These are phyloP conservation scores for Tetramorium bicarinatum DNA, from an alignment of 2,888 invertebrate genomes.

Conservation along the genomic window DNA sequence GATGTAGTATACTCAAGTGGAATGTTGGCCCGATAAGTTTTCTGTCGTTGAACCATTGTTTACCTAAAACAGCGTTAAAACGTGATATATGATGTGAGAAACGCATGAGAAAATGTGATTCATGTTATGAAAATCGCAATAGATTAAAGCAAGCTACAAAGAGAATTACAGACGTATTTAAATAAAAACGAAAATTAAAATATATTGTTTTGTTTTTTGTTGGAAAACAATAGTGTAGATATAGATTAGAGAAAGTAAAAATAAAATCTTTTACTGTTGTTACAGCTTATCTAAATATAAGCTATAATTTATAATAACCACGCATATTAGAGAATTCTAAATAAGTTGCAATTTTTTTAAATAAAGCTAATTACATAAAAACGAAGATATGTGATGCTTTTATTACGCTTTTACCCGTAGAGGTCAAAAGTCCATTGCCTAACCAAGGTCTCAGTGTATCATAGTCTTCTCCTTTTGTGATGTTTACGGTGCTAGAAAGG, in stretches of 20 bases:
- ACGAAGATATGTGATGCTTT: background rate
- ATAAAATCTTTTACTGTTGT: background rate
- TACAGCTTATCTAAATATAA: background rate
- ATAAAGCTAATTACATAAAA: background rate
- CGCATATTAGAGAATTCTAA: background rate
- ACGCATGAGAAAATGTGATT: too few relatives aligned
- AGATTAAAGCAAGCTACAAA: background rate
- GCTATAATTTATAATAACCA: too few relatives aligned
- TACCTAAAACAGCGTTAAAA: slow-evolving; percentile 76
- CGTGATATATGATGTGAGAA: background rate
- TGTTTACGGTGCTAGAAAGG: slow-evolving; percentile 85
- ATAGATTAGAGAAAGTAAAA: too few relatives aligned
- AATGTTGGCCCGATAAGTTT: slow-evolving; percentile 88
- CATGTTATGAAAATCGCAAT: background rate
- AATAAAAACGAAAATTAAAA: background rate
- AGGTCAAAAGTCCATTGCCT: slow-evolving; percentile 86
- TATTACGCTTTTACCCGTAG: slow-evolving; percentile 82
- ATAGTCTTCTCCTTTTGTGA: slow-evolving; percentile 86
- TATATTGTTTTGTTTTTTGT: background rate
- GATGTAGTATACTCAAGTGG: slow-evolving; percentile 87
- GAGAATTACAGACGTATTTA: background rate
- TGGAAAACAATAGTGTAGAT: too few relatives aligned
- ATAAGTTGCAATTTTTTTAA: background rate
- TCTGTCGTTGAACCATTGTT: slow-evolving; percentile 87
- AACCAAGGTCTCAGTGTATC: slow-evolving; percentile 86